Evolutionary conservation across 2,797 vertebrate genomes (phyloP), one percentile per base, ranked within the genome.

Genomic region (Etheostoma perlongum): DNA sequence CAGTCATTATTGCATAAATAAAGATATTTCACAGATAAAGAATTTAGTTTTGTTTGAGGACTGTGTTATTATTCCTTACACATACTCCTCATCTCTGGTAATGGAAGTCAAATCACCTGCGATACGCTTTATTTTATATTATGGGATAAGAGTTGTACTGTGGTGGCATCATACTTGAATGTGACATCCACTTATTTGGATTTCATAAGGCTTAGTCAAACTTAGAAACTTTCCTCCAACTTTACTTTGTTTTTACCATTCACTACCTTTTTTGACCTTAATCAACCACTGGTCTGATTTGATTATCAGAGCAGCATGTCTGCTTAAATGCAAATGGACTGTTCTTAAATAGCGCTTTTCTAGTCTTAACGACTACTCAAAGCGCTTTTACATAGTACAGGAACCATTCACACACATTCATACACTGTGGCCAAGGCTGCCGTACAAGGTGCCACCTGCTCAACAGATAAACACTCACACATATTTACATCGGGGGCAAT

Each of bases 1-100:
- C 63, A 83, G 75, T 89, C 80, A 84, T 76, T 77, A 80, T 79
- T 82, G 74, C 78, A 84, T 85, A 84, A 94, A 90, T 93, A 93
- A 91, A 93, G 55, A 75, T 64, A 84, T 88, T 86, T 87, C 86
- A 79, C 61, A 75, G 40, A 76, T 77, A 59, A 67, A 77, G 25
- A 57, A 64, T 73, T 80, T 42, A 11, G 5, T 62, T 57, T 65
- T 47, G 12, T 64, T 70, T 49, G 16, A 47, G 18, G 10, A 57
- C 51, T 44, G 18, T 63, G 64, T 85, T 66, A 16, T 52, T 82
- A 44, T 80, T 78, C 54, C 44, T 73, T 72, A 13, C 30, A 63
- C 48, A 25, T 78, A 40, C 23, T 53, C 27, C 33, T 74, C n/a
- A 12, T 72, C 47, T 74, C 11, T 19, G 16, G 1, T 63, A 46